Conservation (phyloP, 2,113 vertebrate genomes). For the Chaetops frenatus region DNA sequence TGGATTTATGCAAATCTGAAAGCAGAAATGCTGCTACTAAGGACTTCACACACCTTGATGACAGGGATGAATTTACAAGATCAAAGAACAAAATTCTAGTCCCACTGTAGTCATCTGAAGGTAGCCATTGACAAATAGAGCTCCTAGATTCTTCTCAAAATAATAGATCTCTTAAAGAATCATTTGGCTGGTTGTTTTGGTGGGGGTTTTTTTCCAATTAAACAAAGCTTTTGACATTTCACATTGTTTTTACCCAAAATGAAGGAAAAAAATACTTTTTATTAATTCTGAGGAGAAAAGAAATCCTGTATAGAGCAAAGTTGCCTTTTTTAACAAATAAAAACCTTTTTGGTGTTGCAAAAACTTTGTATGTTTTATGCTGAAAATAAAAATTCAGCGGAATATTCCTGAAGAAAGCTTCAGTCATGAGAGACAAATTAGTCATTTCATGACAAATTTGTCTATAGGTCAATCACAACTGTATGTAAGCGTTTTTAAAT, state of each 20-base stretch:
- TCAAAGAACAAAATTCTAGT: background rate
- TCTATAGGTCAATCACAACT: background rate
- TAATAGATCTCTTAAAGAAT: background rate
- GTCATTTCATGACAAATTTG: background rate
- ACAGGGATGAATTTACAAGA: background rate
- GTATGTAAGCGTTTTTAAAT: background rate
- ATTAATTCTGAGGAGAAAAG: background rate
- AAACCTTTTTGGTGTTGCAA: background rate
- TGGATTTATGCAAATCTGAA: constrained; percentile 20
- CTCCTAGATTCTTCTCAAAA: background rate
- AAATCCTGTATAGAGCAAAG: background rate
- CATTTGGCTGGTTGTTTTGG: background rate
- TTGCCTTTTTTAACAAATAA: background rate
- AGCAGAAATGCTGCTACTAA: background rate
- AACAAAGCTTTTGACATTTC: background rate
- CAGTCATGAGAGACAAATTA: background rate
- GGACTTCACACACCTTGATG: background rate
- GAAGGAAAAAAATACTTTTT: background rate
- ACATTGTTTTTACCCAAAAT: fast-evolving
- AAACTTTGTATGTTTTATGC: background rate
- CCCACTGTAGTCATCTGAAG: background rate
- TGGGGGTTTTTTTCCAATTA: background rate
- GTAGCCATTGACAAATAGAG: background rate
- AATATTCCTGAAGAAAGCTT: background rate
- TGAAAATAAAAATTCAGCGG: background rate